Evolutionary conservation across 2,113 vertebrate genomes (phyloP).

Genomic region (Pica pica): DNA sequence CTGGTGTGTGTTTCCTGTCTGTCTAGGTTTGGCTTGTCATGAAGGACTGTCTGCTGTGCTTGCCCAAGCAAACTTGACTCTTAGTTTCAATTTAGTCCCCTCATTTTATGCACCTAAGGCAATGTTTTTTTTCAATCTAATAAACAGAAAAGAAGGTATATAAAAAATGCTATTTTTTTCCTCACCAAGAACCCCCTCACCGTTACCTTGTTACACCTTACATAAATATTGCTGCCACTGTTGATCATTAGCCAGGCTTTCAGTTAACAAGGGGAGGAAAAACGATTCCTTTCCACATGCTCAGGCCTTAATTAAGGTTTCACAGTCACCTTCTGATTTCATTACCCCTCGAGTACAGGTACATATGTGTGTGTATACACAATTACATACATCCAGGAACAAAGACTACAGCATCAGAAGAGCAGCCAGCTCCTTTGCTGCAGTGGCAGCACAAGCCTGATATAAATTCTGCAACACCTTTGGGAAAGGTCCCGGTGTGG

Average conservation of each 20-base stretch:
- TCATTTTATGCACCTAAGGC: background rate
- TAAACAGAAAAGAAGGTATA: background rate
- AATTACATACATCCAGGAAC: rapidly evolving
- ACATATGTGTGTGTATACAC: too few relatives aligned
- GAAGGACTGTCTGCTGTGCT: background rate
- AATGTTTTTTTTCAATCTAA: background rate
- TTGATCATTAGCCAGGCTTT: background rate
- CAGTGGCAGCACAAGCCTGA: background rate
- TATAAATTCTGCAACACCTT: background rate
- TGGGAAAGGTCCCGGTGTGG: background rate
- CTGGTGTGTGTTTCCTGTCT: background rate
- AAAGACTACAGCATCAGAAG: background rate
- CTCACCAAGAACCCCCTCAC: rapidly evolving
- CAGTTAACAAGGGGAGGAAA: background rate
- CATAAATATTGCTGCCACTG: background rate
- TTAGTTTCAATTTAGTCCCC: rapidly evolving
- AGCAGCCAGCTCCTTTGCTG: background rate
- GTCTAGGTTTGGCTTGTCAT: background rate
- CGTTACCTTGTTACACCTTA: background rate
- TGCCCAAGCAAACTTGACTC: background rate
- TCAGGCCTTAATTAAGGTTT: background rate
- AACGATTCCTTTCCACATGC: background rate
- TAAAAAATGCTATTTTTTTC: background rate
- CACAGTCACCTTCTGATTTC: background rate
- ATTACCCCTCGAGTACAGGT: too few relatives aligned